Evolutionary conservation across 1,140 invertebrate species (phyloP), one percentile per base, ranked within the genome.

Genomic region (Cotesia glomerata): DNA sequence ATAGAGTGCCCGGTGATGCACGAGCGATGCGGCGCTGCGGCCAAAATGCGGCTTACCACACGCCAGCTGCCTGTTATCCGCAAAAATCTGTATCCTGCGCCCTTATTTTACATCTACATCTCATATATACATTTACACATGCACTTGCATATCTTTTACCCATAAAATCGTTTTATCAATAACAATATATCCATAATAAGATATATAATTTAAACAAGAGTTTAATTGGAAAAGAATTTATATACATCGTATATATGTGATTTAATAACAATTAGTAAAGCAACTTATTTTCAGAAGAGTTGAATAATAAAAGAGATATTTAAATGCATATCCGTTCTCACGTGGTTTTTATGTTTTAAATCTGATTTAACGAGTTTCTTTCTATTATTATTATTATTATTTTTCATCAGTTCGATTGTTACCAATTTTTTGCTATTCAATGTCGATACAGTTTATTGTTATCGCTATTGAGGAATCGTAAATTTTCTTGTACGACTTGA

Each of bases 1-100:
- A 85, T 85, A 85, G 81, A 74, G 80, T 81, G 79, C 81, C 82
- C 80, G 80, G 82, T 85, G 82, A 85, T 84, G 82, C 84, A 85
- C 84, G 84, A 84, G 79, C 81, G 78, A 84, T 82, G 83, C 80
- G 79, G 61, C 75, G 76, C 78, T 82, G 83, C 77, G 84, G 83
- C 76, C 77, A 78, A 64, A 78, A 64, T 73, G 81, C 78, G 82
- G 82, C 80, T 84, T 79, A 86, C 84, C 84, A 77, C 84, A 85
- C 84, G 82, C 84, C 84, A 86, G 82, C 82, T 86, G 84, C 81
- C 78, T 78, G 73, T 80, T 79, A 68, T 78, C 82, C 83, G 77
- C 83, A 83, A 84, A 84, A 84, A 84, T 84, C 80, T 81, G 78
- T 81, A 78, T 45, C 39, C 39, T 64, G 16, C 49, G 49, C 65